Base-by-base conservation (phyloP, 2,113 vertebrate genomes). In the Oreochromis niloticus region DNA sequence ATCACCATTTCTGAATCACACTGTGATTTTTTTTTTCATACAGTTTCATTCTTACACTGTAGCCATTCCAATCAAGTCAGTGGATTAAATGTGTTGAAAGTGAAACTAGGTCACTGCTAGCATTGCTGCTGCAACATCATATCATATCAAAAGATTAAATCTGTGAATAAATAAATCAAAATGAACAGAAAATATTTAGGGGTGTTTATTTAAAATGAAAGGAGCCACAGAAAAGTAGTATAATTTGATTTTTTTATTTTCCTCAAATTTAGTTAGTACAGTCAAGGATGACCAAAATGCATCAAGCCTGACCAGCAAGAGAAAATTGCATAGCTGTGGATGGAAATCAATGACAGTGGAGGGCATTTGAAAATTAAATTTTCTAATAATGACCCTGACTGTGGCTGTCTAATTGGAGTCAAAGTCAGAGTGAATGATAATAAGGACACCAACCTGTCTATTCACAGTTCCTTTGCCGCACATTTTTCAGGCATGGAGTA, bases 311-410 rank as follows among this genome's bases (percentile, higher is more conserved):
- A 93, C 86, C 68, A 83, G 82, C 57, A 81, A 81, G 57, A 89
- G 63, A 90, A 91, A 91, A 93, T 87, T 32, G 83, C 87, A 92
- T 43, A 73, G 85, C 89, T 61, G 89, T 55, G 82, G 87, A 88
- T 87, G 73, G 71, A 94, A 95, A 95, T 94, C 93, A 92, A 95
- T 95, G 94, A 94, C 91, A 91, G 86, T 34, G 86, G 88, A 93
- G 94, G 94, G 78, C 93, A 92, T 92, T 81, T 83, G 89, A 88
- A 95, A 95, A 94, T 95, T 94, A 75, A 85, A 95, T 95, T 92
- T 93, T 93, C 90, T 94, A 68, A 92, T 94, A 93, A 95, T 93
- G 93, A 93, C 86, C 90, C 88, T 88, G 91, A 66, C 90, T 91
- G 90, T 32, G 2, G 30, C 61, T 86, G 91, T 92, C 92, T 94